Evolutionary conservation across 2,113 vertebrate genomes (phyloP), one percentile per base, ranked within the genome.

Genomic region (Argyrosomus japonicus): DNA sequence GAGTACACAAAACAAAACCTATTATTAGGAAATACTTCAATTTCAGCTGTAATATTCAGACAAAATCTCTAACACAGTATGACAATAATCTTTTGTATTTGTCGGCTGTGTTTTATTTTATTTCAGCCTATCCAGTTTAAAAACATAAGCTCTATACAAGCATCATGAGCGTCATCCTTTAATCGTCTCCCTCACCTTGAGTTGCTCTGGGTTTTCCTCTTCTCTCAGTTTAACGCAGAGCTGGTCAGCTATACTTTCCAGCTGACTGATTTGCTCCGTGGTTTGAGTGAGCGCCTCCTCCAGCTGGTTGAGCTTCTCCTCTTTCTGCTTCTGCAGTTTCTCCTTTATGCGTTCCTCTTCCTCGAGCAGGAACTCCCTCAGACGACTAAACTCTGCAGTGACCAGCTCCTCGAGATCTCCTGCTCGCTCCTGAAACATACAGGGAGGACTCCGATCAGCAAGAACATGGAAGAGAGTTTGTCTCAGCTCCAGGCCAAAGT

Each of bases 181-280:
- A 5, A 15, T 62, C 6, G 5, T 13, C 62, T 1, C 29, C 27
- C 69, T 70, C 58, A 95, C 94, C 92, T 89, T 94, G 25, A 95
- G 93, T 10, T 93, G 90, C 61, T 93, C 92, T 0, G 94, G 94
- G 84, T 92, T 92, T 84, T 95, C 94, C 6, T 95, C 92, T 23
- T 94, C 92, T 50, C 32, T 27, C 70, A 94, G 84, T 79, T 90
- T 94, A 36, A 79, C n/a, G 19, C 18, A 68, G 18, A 95, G 91
- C 60, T 88, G 68, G 4, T 92, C 86, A 0, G 87, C 88, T 0
- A 68, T 89, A 15, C 13, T 86, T 58, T 94, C 93, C 84, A 95
- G 53, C 3, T 87, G 80, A 82, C 92, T 91, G 70, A 94, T 93
- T 51, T 95, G 92, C 87, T 92, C 88, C 0, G 93, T 91, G 68